These are phyloP conservation scores for Parazoanthus darwini DNA, from an alignment of 92 coral and sea anemone species.

Conservation along the genomic window DNA sequence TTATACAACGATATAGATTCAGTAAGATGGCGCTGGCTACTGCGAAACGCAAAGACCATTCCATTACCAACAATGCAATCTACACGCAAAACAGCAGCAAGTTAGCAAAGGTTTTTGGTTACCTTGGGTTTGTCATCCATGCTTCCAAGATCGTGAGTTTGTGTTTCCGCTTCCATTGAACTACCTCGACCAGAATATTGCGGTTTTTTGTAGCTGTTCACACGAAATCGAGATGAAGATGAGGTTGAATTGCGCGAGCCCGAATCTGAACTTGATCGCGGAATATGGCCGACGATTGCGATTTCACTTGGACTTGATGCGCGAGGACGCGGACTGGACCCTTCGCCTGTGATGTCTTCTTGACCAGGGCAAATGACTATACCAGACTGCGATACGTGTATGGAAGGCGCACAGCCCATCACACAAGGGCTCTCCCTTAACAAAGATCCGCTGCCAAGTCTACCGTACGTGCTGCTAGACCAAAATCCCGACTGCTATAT, in stretches of 20 bases:
- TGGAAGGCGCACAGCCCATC: constrained; percentile 99
- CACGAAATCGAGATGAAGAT: constrained; percentile 88
- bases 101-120: constrained; percentile 20
- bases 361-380: constrained; percentile 76
- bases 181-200: constrained; percentile 88
- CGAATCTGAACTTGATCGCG: constrained; percentile 91
- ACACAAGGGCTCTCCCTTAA: constrained; percentile 46
- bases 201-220: constrained; percentile 78
- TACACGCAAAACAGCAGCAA: constrained; percentile 46
- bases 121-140: constrained; percentile 94
- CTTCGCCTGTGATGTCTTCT: constrained; percentile 88
- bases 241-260: constrained; percentile 94
- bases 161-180: constrained; percentile 97
- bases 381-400: constrained; percentile 99
- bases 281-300: constrained; percentile 99
- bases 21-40: constrained; percentile 33
- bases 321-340: constrained; percentile 93
- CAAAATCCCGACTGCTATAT: constrained; percentile 33
- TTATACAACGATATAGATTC: constrained; percentile 20
- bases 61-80: neutral
- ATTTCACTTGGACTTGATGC: constrained; percentile 98
- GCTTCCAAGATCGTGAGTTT: constrained; percentile 85
- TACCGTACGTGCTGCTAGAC: constrained; percentile 12
- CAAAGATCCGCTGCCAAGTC: constrained; percentile 34
- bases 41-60: constrained; percentile 13